These are phyloP conservation scores for Poecilia gillii DNA, from an alignment of 2,797 vertebrate species.

Conservation along the genomic window DNA sequence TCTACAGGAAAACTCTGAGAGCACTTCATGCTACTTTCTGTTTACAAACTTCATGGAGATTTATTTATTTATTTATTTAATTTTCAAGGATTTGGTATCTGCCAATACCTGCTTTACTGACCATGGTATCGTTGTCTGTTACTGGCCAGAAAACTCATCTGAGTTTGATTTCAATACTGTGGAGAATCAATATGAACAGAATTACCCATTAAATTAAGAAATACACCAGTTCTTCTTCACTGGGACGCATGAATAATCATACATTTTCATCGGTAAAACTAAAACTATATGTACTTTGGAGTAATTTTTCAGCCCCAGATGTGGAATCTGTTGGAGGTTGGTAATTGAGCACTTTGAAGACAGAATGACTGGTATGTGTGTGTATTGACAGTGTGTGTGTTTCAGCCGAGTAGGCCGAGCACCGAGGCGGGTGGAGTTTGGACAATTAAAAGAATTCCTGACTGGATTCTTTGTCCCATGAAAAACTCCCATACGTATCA, in stretches of 20 bases:
- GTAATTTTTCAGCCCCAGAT: background rate
- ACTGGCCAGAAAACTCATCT: background rate
- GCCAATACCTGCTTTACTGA: background rate
- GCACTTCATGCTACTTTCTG: background rate
- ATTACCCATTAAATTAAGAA: background rate
- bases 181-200: background rate
- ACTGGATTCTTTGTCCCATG: constrained; percentile 63
- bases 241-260: background rate
- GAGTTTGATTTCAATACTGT: background rate
- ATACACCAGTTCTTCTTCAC: background rate
- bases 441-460: constrained; percentile 71
- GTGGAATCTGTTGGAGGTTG: constrained; percentile 27
- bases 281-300: background rate
- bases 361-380: constrained; percentile 57
- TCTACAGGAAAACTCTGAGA: background rate
- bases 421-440: constrained; percentile 52
- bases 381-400: constrained; percentile 34
- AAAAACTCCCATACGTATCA: constrained; percentile 43
- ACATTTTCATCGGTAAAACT: background rate
- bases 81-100: background rate
- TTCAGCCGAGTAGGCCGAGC: constrained; percentile 47
- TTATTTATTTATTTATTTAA: background rate
- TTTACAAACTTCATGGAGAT: background rate
- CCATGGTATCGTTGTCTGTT: background rate
- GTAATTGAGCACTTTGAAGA: constrained; percentile 40